These are phyloP conservation scores for Plebejus melissa DNA, from an alignment of 2,888 invertebrate species.

Conservation along the genomic window DNA sequence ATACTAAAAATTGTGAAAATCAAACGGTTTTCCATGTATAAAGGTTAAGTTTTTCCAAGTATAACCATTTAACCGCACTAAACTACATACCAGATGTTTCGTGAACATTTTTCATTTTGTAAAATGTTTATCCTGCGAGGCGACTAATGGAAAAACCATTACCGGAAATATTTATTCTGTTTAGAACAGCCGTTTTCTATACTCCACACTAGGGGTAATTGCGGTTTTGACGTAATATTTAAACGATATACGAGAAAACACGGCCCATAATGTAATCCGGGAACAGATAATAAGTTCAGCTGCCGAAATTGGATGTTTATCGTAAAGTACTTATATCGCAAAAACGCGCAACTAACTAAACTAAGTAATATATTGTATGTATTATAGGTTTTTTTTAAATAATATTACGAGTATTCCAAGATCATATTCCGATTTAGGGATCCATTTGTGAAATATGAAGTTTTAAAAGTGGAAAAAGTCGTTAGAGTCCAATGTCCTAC, in stretches of 20 bases:
- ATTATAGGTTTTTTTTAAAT: too few species aligned
- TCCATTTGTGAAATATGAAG: too few species aligned
- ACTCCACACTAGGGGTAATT: not conserved
- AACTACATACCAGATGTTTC: conserved; percentile 1
- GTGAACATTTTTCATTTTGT: not conserved
- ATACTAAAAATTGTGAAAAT: not conserved
- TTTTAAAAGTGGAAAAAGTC: too few species aligned
- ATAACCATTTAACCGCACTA: not conserved
- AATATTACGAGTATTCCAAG: too few species aligned
- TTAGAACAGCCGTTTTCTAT: conserved; percentile 12
- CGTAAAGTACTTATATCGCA: too few species aligned
- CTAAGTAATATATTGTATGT: too few species aligned
- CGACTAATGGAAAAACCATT: conserved; percentile 14
- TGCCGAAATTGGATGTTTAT: not conserved
- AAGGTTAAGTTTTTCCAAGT: too few species aligned
- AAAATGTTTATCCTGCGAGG: conserved; percentile 2
- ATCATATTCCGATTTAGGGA: too few species aligned
- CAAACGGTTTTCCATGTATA: not conserved
- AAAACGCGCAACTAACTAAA: too few species aligned
- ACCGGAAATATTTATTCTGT: conserved; percentile 6
- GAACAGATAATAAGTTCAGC: not conserved
- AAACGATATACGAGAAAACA: not conserved
- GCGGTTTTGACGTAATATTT: not conserved
- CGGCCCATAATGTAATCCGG: not conserved
- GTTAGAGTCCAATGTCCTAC: too few species aligned